A percentile compares a stretch with the other conserved stretches of the same genome.
phyloP scores from a whole-genome alignment of 2,113 vertebrate species.

The Lontra canadensis region DNA sequence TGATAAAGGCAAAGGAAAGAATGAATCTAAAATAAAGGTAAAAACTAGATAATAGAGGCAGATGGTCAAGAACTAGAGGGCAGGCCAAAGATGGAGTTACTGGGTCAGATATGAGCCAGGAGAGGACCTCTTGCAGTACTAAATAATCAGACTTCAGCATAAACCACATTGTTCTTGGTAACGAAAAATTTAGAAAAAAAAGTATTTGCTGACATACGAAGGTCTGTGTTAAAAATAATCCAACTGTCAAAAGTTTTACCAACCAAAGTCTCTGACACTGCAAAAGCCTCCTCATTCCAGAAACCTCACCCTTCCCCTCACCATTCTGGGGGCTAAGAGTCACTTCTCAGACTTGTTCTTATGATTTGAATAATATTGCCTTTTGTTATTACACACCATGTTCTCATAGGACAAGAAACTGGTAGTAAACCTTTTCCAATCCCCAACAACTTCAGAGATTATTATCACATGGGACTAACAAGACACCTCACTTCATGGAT shows the following conservation, averaged over 20 bases:
- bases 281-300: not conserved
- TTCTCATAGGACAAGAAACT: not conserved
- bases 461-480: not conserved
- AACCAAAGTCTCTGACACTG: not conserved
- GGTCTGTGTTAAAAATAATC: not conserved
- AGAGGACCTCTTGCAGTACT: not conserved
- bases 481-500: not conserved
- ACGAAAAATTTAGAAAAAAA: not conserved
- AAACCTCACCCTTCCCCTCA: not conserved
- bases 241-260: not conserved
- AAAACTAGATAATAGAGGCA: not conserved
- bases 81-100: not conserved
- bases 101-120: not conserved
- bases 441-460: not conserved
- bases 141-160: not conserved
- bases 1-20: slow-evolving; percentile 49
- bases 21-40: not conserved
- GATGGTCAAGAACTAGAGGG: not conserved
- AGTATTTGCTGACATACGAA: not conserved
- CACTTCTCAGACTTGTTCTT: not conserved
- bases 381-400: not conserved
- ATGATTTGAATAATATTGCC: not conserved
- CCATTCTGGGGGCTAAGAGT: not conserved
- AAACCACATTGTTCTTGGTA: not conserved
- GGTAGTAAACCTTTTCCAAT: not conserved